Base-by-base conservation (phyloP, 2,888 invertebrate species). In the Aproaerema taeniolella region DNA sequence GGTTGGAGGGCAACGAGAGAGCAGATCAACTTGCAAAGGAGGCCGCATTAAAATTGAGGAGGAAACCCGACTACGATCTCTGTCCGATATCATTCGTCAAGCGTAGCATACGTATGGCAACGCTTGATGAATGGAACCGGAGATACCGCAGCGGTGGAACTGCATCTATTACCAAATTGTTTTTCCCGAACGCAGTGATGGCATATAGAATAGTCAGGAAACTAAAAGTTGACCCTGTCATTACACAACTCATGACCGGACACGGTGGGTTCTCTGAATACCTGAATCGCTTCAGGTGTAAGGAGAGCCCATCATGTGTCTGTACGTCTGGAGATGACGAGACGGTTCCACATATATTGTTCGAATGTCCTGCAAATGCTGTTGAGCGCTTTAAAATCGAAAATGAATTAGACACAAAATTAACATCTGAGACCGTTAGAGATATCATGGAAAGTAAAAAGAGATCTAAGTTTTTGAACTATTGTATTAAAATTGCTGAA, bases 81-180 rank as follows among this genome's bases (percentile, higher is more conserved):
- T 28, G 28, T 8, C 35, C 35, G 15, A 13, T 35, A 2, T 35
- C 35, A 28, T 28, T 26, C 28, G 16, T 35, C 28, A 35, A 10
- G 16, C 26, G 35, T n/a, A 6, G 1, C 1, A 26, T 28, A n/a
- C 35, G 35, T 5, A 7, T 9, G 24, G 33, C 11, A 1, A 24
- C 33, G 12, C 11, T 33, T 17, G 12, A 11, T 1, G 33, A 33
- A 24, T 33, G 20, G 20, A 24, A 20, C 9, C 14, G 17, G 10
- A 20, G 33, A 24, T 33, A 33, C 12, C 20, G 8, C 6, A 26
- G 8, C 12, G 17, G 32, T 2, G n/a, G 10, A 2, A 32, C 32
- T 10, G 26, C 26, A 2, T 26, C 26, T 10, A 30, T 12, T 4
- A 13, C 14, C 30, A 34, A 25, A n/a, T 2, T 25, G 13, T 25